Base-by-base conservation (phyloP, 2,797 vertebrate genomes). In the Petrocephalus sullivani region DNA sequence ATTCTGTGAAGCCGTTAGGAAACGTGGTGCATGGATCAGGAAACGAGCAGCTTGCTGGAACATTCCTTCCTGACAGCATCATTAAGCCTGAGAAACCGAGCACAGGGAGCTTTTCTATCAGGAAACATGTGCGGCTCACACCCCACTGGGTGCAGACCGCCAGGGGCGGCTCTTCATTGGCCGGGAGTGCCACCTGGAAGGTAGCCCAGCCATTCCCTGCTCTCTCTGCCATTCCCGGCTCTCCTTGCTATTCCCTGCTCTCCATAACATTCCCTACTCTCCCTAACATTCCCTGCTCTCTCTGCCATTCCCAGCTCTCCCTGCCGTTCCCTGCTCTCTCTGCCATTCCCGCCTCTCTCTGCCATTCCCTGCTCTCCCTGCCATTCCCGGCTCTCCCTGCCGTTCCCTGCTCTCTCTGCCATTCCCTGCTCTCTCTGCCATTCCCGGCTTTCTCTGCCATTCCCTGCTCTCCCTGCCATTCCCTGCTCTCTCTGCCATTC, bases 11-110 rank as follows among this genome's bases (percentile, higher is more conserved):
- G 57, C 57, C 3, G 28, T 86, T 16, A 33, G 57, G 1, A 71
- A 85, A 41, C n/a, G 12, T 46, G 51, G 61, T 49, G 46, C 14
- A 57, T 84, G 88, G 37, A 49, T 87, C 86, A 51, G 88, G 64
- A 51, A 84, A 75, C 71, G 89, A 91, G 89, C 90, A 87, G 88
- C 89, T 90, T 88, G 87, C 90, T 87, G 90, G 89, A 90, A 86
- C 91, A 92, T 92, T 92, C 90, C 90, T 90, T 88, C 89, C 90
- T 90, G 92, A 90, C 90, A 90, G 91, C 91, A 91, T 91, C 90
- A 90, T 92, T 92, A 90, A 89, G 89, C 87, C 88, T 89, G 91
- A 84, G 88, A 92, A 90, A 90, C 90, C 83, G 90, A 81, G 90
- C 87, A 87, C 88, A 87, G 86, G 86, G 58, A 8, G n/a, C 19